Evolutionary conservation across 2,797 vertebrate genomes (phyloP), one percentile per base, ranked within the genome.

Genomic region (Chelon auratus): DNA sequence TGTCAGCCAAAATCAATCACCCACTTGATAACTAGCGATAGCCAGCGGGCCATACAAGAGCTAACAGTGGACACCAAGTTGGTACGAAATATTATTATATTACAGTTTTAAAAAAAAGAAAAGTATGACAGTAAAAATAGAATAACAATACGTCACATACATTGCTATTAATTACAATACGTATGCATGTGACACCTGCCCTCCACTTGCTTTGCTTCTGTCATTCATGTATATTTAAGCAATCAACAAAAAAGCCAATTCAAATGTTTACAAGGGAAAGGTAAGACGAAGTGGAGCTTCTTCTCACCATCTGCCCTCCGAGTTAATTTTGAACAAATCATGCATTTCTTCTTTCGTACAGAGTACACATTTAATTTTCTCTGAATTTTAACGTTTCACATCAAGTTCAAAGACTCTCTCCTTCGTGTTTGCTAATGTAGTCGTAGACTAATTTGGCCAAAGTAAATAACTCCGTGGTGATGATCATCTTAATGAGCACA

Each of bases 1-100:
- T 91, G 85, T 91, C 88, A 88, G 81, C 77, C 67, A 83, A 87
- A 92, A 91, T 92, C 91, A 90, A 90, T 92, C 87, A 89, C 77
- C 63, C 48, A 77, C 72, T 83, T 90, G 82, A 92, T 90, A 78
- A 86, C 65, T 67, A 48, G 60, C 37, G 24, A 85, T 74, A 82
- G 63, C 70, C 72, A 64, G 53, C 71, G 66, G 74, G 68, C 54
- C 68, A n/a, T 14, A 68, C 14, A 9, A 76, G 67, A 30, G 59
- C 53, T 85, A 72, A n/a, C 40, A 65, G 20, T 64, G 57, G n/a
- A 62, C 51, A 76, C 37, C 37, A 52, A 67, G 76, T 73, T 73
- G 20, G 75, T 68, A 52, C 45, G 50, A 74, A 73, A 87, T 75
- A 60, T 65, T 20, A 26, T 45, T 54, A 75, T 72, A 42, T 53